Evolutionary conservation across 2,113 vertebrate genomes (phyloP).

Genomic region (Microcebus jonahi): DNA sequence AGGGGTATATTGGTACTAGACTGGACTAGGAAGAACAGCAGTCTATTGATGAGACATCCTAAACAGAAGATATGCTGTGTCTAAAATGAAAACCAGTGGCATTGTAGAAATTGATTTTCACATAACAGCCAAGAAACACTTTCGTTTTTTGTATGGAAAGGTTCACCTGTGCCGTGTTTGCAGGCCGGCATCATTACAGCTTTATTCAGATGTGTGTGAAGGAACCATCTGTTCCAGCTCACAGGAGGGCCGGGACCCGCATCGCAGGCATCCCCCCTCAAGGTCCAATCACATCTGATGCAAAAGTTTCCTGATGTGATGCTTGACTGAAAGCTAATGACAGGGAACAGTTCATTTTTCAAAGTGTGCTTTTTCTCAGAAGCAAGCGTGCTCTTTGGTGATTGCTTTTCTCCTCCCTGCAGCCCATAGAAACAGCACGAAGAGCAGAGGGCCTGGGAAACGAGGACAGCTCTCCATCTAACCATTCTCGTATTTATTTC

Average conservation of each 20-base stretch:
- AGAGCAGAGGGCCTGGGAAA: slow-evolving; percentile 47
- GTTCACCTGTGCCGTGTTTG: slow-evolving; percentile 56
- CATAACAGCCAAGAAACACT: slow-evolving; percentile 9
- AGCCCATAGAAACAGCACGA: slow-evolving; percentile 55
- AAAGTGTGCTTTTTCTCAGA: slow-evolving; percentile 67
- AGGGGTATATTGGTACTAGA: not conserved
- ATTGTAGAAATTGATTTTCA: slow-evolving; percentile 48
- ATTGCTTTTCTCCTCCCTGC: slow-evolving; percentile 70
- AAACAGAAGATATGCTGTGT: slow-evolving; percentile 14
- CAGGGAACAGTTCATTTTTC: slow-evolving; percentile 76
- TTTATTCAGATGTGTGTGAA: slow-evolving; percentile 78
- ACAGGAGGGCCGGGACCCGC: slow-evolving; percentile 51
- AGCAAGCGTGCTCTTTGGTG: slow-evolving; percentile 37
- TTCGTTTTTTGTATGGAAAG: slow-evolving; percentile 69
- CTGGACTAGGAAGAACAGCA: not conserved
- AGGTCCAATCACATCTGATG: slow-evolving; percentile 72
- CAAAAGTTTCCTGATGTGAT: slow-evolving; percentile 71
- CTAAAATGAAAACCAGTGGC: slow-evolving; percentile 56
- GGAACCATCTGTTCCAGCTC: slow-evolving; percentile 75
- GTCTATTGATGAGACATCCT: not conserved
- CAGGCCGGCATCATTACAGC: slow-evolving; percentile 58
- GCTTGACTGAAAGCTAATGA: slow-evolving; percentile 79
- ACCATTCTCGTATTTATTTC: slow-evolving; percentile 35
- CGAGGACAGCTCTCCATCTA: slow-evolving; percentile 8
- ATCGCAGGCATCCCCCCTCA: slow-evolving; percentile 34